Evolutionary conservation across 92 coral and sea anemone species (phyloP), one percentile per base, ranked within the genome.

Genomic region (Pocillopora grandis): DNA sequence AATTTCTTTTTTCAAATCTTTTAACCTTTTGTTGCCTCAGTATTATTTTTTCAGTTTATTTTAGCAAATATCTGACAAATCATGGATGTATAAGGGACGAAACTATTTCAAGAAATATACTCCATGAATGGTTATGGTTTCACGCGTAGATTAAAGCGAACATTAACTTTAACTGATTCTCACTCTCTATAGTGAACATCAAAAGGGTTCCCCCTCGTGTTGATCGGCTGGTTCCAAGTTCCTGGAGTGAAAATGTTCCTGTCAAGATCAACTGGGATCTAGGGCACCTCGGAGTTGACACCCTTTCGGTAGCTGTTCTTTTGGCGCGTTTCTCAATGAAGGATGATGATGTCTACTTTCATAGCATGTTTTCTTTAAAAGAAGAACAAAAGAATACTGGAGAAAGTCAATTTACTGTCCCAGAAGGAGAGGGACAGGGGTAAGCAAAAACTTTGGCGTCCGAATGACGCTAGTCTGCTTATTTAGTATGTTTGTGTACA

Each of bases 361-460:
- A 86, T n/a, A 79, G 85, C 31, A 57, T 79, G 42, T 86, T 23
- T 52, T 61, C 75, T 2, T n/a, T 86, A 55, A 61, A 60, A 56
- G 37, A 55, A 23, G 61, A 71, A 20, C 85, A 79, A 20, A 20
- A 2, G 37, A 87, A 87, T 60, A 62, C 60, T 73, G 91, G 88
- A 56, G 52, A 58, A n/a, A 42, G 72, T 61, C 72, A 58, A 58
- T 58, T 87, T 17, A 62, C 31, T 37, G 93, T 87, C 7, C 88
- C 83, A 17, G 16, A 60, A 17, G 85, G 87, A 3, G 62, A 82
- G 19, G 90, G 91, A 60, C 76, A 87, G 31, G 90, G 82, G 83
- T 80, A 35, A 60, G 82, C 48, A 11, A 31, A 23, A 72, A 72
- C 12, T 48, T 12, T 1, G 12, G 17, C 52, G 55, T 68, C 5